Evolutionary conservation across 2,113 vertebrate species (phyloP), one percentile per base, ranked within the genome.

Genomic region (Pygoscelis antarcticus): DNA sequence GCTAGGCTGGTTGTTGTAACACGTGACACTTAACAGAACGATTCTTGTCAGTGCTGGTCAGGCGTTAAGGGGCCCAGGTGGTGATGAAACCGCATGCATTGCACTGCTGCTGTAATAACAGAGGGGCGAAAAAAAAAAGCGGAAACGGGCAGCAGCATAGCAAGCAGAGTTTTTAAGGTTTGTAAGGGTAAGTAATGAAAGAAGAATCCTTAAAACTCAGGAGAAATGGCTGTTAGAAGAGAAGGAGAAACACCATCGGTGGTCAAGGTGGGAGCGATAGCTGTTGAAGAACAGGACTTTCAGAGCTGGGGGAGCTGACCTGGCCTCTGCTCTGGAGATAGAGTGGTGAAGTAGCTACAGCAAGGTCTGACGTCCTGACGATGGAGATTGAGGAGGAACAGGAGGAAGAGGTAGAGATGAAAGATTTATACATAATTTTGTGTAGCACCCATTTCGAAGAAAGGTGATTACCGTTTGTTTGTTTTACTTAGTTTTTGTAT

Each of bases 351-450:
- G 27, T 16, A 54, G 13, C 2, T 64, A 36, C 40, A 57, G 26
- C 0, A 1, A 51, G 10, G 6, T 46, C 49, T 47, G 16, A 36
- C 1, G 3, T 7, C 7, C 19, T 61, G 49, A 52, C 0, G 5
- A 7, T 29, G 44, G 10, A 85, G 2, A 4, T 65, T 89, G 3
- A 4, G 30, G 36, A 71, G 5, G 36, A 78, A 61, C 6, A 62
- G 32, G 16, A 76, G 20, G 22, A 89, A 61, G 25, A 79, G 7
- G 3, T 58, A 9, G 47, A 76, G 12, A 7, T 47, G 11, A 44
- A 92, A 85, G 21, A 10, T 61, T 40, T 46, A 46, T 16, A 16
- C 4, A 16, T 34, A 18, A 38, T 16, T 93, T 61, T 58, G 16
- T 40, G 23, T 75, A 62, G 13, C 34, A 49, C 2, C 4, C 15